Percentiles rank a stretch among this genome's conserved stretches.
These are phyloP conservation scores for Lasius platythorax DNA, from an alignment of 2,888 invertebrate species.

Conservation along the genomic window DNA sequence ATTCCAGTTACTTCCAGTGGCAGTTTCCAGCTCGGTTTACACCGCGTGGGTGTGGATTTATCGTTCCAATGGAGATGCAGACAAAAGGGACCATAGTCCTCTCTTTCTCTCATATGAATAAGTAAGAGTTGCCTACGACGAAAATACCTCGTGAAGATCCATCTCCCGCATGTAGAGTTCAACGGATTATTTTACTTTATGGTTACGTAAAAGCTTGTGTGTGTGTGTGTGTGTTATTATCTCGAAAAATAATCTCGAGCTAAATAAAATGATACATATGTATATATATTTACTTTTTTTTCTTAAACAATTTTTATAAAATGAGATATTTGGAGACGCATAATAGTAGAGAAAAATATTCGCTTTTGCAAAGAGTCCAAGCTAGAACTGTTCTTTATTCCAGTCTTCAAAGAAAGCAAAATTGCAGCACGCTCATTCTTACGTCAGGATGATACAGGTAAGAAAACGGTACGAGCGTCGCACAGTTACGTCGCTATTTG, in stretches of 20 bases:
- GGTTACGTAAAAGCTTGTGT: background rate
- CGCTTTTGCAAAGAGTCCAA: background rate
- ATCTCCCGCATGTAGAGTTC: conserved; percentile 8
- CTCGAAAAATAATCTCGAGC: background rate
- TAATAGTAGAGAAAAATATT: background rate
- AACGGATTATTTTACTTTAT: conserved; percentile 19
- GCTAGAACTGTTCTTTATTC: background rate
- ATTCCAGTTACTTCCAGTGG: conserved; percentile 44
- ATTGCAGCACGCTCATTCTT: background rate
- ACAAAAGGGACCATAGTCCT: conserved; percentile 65
- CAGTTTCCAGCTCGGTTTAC: conserved; percentile 71
- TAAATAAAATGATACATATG: background rate
- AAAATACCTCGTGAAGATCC: conserved; percentile 32
- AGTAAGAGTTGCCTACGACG: conserved; percentile 42
- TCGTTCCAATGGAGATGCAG: conserved; percentile 64
- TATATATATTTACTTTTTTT: background rate
- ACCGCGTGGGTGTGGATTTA: conserved; percentile 77
- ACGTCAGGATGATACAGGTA: background rate
- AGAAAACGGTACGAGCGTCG: background rate
- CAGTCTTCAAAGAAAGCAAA: background rate
- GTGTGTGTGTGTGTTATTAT: background rate
- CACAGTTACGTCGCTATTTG: background rate
- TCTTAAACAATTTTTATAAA: background rate
- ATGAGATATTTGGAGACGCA: background rate
- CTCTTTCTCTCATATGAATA: conserved; percentile 42